A percentile compares a stretch with the other conserved stretches of the same genome.
phyloP scores from a whole-genome alignment of 2,797 vertebrate genomes.

The Spatula versicolor region DNA sequence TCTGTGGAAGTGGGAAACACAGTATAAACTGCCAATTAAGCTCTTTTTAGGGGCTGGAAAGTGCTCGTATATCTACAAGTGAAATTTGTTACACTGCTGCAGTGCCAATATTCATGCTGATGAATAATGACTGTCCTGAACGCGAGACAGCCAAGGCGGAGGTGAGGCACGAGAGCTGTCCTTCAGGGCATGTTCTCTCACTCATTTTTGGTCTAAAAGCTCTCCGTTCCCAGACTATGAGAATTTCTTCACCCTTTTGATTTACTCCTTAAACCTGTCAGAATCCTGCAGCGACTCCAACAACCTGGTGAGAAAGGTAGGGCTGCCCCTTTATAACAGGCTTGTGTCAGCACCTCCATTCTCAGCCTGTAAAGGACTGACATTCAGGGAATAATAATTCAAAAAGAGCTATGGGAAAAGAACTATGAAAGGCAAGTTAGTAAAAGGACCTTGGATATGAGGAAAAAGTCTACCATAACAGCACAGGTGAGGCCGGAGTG shows the following conservation, averaged over 20 bases:
- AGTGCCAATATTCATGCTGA: background rate
- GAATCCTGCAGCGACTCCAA: conserved; percentile 31
- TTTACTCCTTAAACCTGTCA: conserved; percentile 43
- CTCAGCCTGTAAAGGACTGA: conserved; percentile 58
- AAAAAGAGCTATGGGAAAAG: conserved; percentile 50
- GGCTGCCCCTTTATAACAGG: conserved; percentile 42
- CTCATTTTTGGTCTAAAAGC: conserved; percentile 19
- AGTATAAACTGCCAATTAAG: background rate
- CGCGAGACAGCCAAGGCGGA: background rate
- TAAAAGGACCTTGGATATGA: conserved; percentile 31
- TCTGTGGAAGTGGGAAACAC: background rate
- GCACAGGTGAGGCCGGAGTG: conserved; percentile 53
- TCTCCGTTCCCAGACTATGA: conserved; percentile 43
- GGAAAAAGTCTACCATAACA: background rate
- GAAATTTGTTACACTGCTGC: background rate
- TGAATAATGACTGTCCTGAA: background rate
- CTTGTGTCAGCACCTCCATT: conserved; percentile 58
- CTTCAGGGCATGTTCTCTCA: conserved; percentile 45
- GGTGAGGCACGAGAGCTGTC: conserved; percentile 26
- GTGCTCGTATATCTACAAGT: background rate
- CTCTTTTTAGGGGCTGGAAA: conserved; percentile 6
- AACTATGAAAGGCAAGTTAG: conserved; percentile 47
- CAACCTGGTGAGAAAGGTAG: background rate
- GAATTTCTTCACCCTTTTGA: conserved; percentile 58
- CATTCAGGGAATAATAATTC: conserved; percentile 61